A percentile compares a stretch with the other conserved stretches of the same genome.
These are phyloP conservation scores for Heterochromis multidens DNA, from an alignment of 2,113 vertebrate species.

Conservation along the genomic window DNA sequence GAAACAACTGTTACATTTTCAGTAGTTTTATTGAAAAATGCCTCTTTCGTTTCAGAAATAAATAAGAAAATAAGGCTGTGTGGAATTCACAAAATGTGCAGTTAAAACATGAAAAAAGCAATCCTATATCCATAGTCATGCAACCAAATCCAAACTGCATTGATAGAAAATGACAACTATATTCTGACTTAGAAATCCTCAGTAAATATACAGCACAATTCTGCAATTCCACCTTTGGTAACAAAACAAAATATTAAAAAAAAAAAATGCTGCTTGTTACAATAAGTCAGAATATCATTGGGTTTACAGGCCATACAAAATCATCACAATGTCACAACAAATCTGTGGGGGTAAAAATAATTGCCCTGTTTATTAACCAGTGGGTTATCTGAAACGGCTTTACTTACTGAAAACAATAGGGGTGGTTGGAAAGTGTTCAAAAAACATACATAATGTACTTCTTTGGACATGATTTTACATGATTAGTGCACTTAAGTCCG, in stretches of 20 bases:
- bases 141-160: constrained; percentile 95
- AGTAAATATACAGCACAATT: constrained; percentile 99
- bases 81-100: constrained; percentile 99
- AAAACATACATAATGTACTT: constrained; percentile 18
- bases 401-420: constrained; percentile 24
- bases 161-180: constrained; percentile 81
- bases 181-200: constrained; percentile 84
- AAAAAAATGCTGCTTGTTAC: constrained; percentile 83
- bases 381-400: constrained; percentile 59
- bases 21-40: constrained; percentile 99
- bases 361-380: background rate
- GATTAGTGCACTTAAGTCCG: constrained; percentile 60
- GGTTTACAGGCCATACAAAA: constrained; percentile 81
- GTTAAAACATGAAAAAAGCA: constrained; percentile 97
- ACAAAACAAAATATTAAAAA: constrained; percentile 50
- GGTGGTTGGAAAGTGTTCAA: constrained; percentile 1
- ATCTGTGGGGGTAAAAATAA: constrained; percentile 57
- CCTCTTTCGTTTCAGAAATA: constrained; percentile 99
- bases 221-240: constrained; percentile 96
- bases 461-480: constrained; percentile 39
- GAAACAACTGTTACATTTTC: constrained; percentile 83
- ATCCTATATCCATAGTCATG: constrained; percentile 97
- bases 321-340: constrained; percentile 75
- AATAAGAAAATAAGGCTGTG: constrained; percentile 99
- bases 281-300: constrained; percentile 82